These are phyloP conservation scores for Myotis daubentonii DNA, from an alignment of 2,797 vertebrate species.

Conservation along the genomic window DNA sequence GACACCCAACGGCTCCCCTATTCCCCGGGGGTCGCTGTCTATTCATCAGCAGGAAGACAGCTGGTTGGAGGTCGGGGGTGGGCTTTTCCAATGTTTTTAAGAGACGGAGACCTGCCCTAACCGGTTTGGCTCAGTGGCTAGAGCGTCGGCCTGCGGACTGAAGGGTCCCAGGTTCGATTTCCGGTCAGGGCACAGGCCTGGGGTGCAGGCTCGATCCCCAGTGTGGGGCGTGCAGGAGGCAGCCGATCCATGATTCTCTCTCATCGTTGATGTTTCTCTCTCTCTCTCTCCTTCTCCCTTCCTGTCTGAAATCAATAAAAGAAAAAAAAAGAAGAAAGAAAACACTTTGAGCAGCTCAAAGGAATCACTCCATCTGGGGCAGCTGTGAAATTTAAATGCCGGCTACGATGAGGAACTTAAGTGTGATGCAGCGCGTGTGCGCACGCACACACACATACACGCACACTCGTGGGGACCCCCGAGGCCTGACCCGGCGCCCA, in stretches of 20 bases:
- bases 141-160: too few relatives aligned
- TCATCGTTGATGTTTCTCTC: too few relatives aligned
- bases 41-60: constrained; percentile 57
- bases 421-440: neutral
- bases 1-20: neutral
- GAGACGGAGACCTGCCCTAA: neutral
- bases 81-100: constrained; percentile 64
- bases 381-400: neutral
- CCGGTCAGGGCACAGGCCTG: too few relatives aligned
- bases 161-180: too few relatives aligned
- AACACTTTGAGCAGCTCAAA: neutral
- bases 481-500: constrained; percentile 22
- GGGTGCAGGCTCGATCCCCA: too few relatives aligned
- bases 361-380: neutral
- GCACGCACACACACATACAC: too few relatives aligned
- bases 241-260: too few relatives aligned
- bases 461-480: constrained; percentile 26
- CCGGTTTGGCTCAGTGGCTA: too few relatives aligned
- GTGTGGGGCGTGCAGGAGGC: too few relatives aligned
- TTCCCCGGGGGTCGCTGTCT: neutral
- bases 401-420: neutral
- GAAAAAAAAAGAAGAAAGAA: too few relatives aligned
- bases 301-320: too few relatives aligned
- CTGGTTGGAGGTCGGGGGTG: constrained; percentile 35
- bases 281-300: too few relatives aligned